A percentile compares a stretch with the other conserved stretches of the same genome.
Conservation (phyloP, 2,888 invertebrate species). For the Eupithecia insigniata region DNA sequence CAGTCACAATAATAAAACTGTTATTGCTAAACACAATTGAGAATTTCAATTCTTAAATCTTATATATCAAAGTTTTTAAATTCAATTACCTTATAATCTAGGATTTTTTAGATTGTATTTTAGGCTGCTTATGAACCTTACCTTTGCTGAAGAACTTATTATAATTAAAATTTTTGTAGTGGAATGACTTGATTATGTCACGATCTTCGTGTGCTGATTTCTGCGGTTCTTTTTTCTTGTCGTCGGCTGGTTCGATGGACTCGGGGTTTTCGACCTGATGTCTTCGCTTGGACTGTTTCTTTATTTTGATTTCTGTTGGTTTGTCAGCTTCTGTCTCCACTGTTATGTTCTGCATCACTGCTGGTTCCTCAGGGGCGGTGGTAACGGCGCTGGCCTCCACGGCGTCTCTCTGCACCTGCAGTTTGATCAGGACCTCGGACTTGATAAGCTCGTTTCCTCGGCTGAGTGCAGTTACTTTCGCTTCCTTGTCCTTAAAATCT, state of each 20-base stretch:
- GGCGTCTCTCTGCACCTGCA: slow-evolving; percentile 54
- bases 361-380: background rate
- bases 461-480: slow-evolving; percentile 65
- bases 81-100: slow-evolving; percentile 50
- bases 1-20: background rate
- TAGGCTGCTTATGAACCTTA: slow-evolving; percentile 61
- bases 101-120: slow-evolving; percentile 65
- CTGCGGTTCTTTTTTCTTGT: slow-evolving; percentile 45
- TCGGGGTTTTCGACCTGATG: slow-evolving; percentile 53
- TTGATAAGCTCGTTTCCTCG: slow-evolving; percentile 67
- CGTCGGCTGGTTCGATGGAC: slow-evolving; percentile 33
- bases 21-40: background rate
- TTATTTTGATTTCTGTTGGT: slow-evolving; percentile 17
- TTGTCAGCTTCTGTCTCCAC: background rate
- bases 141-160: slow-evolving; percentile 65
- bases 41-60: background rate
- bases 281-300: slow-evolving; percentile 55
- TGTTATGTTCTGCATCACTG: background rate
- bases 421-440: slow-evolving; percentile 61
- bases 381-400: slow-evolving; percentile 26
- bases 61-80: too few relatives aligned
- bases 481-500: slow-evolving; percentile 67
- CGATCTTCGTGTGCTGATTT: slow-evolving; percentile 44
- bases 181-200: slow-evolving; percentile 48
- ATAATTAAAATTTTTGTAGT: slow-evolving; percentile 65